Percentiles rank a stretch among this genome's conserved stretches.
phyloP scores from a whole-genome alignment of 2,888 invertebrate species.

The Agapostemon virescens region DNA sequence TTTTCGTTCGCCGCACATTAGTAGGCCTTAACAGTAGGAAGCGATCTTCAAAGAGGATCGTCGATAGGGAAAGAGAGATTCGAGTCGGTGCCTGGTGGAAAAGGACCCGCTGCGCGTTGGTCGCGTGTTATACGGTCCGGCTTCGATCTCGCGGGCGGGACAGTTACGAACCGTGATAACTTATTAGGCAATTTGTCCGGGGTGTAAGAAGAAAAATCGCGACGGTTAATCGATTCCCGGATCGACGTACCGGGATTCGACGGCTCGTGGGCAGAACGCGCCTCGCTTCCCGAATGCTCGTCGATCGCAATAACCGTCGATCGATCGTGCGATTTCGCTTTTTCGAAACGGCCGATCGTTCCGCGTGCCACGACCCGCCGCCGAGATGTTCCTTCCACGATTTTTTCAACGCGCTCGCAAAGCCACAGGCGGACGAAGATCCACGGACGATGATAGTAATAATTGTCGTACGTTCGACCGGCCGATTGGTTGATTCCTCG shows the following conservation, averaged over 20 bases:
- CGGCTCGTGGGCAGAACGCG: slow-evolving; percentile 44
- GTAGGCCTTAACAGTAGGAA: slow-evolving; percentile 37
- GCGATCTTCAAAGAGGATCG: slow-evolving; percentile 1
- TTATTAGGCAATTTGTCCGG: slow-evolving; percentile 42
- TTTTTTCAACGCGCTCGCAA: slow-evolving; percentile 66
- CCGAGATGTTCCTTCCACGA: slow-evolving; percentile 46
- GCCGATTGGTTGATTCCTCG: slow-evolving; percentile 56
- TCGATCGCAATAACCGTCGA: slow-evolving; percentile 65
- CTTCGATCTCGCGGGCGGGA: slow-evolving; percentile 27
- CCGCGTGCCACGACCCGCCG: slow-evolving; percentile 1
- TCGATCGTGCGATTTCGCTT: slow-evolving; percentile 59
- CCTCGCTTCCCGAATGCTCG: slow-evolving; percentile 33
- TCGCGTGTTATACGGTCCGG: not conserved
- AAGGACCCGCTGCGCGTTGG: not conserved
- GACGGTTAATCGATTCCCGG: slow-evolving; percentile 48
- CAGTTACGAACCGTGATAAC: slow-evolving; percentile 29
- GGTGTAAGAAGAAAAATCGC: slow-evolving; percentile 22
- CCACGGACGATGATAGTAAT: slow-evolving; percentile 60
- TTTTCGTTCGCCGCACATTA: slow-evolving; percentile 6
- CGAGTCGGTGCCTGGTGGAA: not conserved
- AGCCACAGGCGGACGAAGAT: slow-evolving; percentile 53
- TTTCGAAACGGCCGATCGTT: slow-evolving; percentile 33
- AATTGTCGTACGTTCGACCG: slow-evolving; percentile 59
- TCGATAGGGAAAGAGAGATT: not conserved
- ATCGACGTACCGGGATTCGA: slow-evolving; percentile 34